Conservation (phyloP, 2,797 vertebrate genomes). For the Carduelis carduelis region DNA sequence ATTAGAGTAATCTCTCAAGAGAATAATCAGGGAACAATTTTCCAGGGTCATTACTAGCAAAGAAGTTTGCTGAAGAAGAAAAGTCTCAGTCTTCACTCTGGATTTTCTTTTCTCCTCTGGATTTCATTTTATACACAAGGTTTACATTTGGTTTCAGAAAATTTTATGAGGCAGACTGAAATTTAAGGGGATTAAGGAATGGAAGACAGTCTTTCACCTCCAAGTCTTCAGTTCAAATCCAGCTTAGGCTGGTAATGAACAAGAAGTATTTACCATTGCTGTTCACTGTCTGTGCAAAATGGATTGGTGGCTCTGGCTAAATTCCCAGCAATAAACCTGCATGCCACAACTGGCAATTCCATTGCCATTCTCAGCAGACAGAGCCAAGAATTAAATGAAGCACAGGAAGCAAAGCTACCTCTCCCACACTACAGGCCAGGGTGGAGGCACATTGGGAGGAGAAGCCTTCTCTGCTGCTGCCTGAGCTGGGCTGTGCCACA, state of each 20-base stretch:
- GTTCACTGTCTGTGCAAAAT: constrained; percentile 24
- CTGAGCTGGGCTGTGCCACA: not conserved
- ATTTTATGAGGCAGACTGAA: constrained; percentile 37
- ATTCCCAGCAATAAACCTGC: constrained; percentile 25
- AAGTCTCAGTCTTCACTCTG: constrained; percentile 1
- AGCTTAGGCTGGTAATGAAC: not conserved
- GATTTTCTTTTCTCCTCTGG: constrained; percentile 14
- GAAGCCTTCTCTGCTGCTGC: not conserved
- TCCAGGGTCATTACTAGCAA: constrained; percentile 36
- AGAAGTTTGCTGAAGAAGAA: constrained; percentile 45
- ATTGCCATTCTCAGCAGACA: not conserved
- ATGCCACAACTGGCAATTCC: constrained; percentile 39
- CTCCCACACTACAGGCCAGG: not conserved
- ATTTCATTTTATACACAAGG: constrained; percentile 44
- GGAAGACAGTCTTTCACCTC: constrained; percentile 32
- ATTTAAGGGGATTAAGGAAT: constrained; percentile 42
- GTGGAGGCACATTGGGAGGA: not conserved
- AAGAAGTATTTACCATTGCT: constrained; percentile 29
- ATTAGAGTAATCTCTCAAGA: constrained; percentile 55
- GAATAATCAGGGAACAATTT: constrained; percentile 57
- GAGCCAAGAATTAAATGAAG: constrained; percentile 37
- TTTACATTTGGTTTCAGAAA: constrained; percentile 40
- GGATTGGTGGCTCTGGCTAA: constrained; percentile 47
- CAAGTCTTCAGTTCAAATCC: constrained; percentile 16
- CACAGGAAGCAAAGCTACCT: constrained; percentile 5